Percentiles rank a stretch among this genome's conserved stretches.
Conservation (phyloP, 1,140 invertebrate genomes). For the Trypoxylus dichotomus region DNA sequence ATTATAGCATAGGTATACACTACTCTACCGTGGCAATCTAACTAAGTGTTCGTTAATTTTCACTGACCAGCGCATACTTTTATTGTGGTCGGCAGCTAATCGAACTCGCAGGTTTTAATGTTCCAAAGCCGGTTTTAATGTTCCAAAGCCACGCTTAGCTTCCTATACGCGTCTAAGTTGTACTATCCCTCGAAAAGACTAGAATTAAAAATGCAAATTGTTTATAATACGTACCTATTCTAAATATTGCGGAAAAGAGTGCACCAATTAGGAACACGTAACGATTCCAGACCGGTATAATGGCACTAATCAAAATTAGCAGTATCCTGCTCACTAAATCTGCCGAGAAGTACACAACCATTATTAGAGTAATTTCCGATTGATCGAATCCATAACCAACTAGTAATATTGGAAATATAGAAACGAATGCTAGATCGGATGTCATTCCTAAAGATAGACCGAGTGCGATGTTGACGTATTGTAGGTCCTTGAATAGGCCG, state of each 20-base stretch:
- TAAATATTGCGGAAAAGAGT: conserved; percentile 41
- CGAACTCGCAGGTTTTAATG: neutral
- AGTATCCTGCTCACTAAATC: conserved; percentile 45
- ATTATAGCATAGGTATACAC: neutral
- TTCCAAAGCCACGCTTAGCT: conserved; percentile 1
- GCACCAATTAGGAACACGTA: conserved; percentile 43
- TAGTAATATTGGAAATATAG: conserved; percentile 45
- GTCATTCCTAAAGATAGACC: conserved; percentile 45
- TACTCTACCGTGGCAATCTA: neutral
- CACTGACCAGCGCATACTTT: neutral
- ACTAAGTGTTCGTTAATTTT: neutral
- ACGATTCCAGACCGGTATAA: conserved; percentile 42
- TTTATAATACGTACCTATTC: conserved; percentile 42
- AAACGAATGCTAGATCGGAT: conserved; percentile 46
- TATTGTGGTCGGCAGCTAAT: neutral
- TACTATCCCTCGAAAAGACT: neutral
- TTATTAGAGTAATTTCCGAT: conserved; percentile 41
- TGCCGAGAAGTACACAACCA: conserved; percentile 44
- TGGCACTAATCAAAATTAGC: conserved; percentile 40
- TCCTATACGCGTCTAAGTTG: neutral
- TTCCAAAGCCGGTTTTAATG: conserved; percentile 7
- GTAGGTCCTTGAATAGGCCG: conserved; percentile 43
- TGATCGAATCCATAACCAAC: conserved; percentile 41
- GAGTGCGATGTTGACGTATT: conserved; percentile 46
- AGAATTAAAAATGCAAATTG: conserved; percentile 10